A percentile compares a stretch with the other conserved stretches of the same genome.
Conservation (phyloP, 2,888 invertebrate species). For the Escarpia spicata region DNA sequence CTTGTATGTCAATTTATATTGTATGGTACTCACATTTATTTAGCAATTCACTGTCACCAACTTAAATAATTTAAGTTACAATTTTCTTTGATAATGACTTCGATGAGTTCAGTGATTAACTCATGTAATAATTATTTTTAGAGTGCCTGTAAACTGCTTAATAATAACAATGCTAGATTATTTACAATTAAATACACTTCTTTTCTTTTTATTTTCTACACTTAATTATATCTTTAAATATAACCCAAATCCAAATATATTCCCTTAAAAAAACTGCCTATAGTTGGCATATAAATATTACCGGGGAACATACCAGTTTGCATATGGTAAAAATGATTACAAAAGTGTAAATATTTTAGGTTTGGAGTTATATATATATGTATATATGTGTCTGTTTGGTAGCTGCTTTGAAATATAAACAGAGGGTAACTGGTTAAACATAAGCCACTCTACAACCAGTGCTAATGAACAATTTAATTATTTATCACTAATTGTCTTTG, state of each 20-base stretch:
- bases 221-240: too few species aligned
- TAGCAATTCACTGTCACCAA: not conserved
- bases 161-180: too few species aligned
- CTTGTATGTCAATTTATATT: too few species aligned
- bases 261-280: not conserved
- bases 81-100: not conserved
- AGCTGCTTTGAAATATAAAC: not conserved
- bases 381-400: not conserved
- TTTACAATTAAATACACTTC: too few species aligned
- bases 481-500: not conserved
- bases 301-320: not conserved
- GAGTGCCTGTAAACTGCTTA: not conserved
- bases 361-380: not conserved
- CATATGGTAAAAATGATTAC: not conserved
- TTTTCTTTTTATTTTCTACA: too few species aligned
- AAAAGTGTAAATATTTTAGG: too few species aligned
- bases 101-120: not conserved
- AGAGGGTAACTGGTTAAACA: not conserved
- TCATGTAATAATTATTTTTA: not conserved
- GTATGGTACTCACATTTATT: not conserved
- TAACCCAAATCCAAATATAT: too few species aligned
- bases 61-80: not conserved
- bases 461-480: not conserved
- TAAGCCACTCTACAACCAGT: not conserved
- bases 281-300: not conserved